These are phyloP conservation scores for Callithrix jacchus DNA, from an alignment of 2,113 vertebrate species.

Conservation along the genomic window DNA sequence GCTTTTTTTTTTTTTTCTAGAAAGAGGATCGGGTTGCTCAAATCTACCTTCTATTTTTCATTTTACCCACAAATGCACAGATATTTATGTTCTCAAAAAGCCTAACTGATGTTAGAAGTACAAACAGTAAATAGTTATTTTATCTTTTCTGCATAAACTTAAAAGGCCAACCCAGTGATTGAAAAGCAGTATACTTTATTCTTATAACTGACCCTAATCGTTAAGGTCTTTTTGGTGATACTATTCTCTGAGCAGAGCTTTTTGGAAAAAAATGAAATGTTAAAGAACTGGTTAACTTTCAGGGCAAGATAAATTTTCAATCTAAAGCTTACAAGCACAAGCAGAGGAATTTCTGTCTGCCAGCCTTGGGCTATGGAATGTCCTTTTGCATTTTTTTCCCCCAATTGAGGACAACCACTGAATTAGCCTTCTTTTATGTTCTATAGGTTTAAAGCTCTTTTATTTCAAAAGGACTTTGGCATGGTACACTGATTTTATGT, in stretches of 20 bases:
- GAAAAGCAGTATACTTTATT: not conserved
- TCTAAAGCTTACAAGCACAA: constrained; percentile 43
- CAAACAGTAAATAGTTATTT: not conserved
- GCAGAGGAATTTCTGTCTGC: constrained; percentile 22
- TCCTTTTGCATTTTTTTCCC: constrained; percentile 46
- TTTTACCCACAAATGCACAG: not conserved
- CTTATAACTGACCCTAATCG: not conserved
- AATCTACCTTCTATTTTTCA: not conserved
- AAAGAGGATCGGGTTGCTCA: not conserved
- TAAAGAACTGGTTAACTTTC: not conserved
- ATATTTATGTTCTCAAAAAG: not conserved
- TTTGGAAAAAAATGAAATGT: constrained; percentile 14
- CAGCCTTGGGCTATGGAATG: not conserved
- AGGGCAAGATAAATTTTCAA: constrained; percentile 22
- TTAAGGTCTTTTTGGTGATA: not conserved
- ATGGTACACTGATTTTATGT: constrained; percentile 76
- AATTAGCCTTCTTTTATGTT: constrained; percentile 70
- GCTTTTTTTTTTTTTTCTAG: constrained; percentile 48
- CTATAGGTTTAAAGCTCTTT: constrained; percentile 72
- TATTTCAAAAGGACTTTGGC: constrained; percentile 75
- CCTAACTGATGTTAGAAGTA: not conserved
- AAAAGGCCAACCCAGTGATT: not conserved
- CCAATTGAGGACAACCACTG: constrained; percentile 61
- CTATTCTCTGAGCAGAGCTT: not conserved
- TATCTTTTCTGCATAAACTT: not conserved